A percentile compares a stretch with the other conserved stretches of the same genome.
phyloP scores from a whole-genome alignment of 1,140 invertebrate species.

The Caenorhabditis remanei region DNA sequence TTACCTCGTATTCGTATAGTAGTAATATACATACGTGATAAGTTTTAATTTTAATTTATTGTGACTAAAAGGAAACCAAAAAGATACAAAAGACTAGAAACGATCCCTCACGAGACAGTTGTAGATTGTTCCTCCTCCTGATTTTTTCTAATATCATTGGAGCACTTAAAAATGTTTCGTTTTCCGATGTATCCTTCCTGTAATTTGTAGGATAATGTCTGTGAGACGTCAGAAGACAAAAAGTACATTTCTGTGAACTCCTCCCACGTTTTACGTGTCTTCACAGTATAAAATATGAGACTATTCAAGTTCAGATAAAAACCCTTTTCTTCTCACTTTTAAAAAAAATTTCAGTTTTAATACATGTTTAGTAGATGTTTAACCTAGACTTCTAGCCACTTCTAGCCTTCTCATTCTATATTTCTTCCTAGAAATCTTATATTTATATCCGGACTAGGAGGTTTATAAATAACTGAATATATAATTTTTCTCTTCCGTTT shows the following conservation, averaged over 20 bases:
- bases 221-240: neutral
- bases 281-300: neutral
- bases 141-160: too few species aligned
- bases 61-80: too few species aligned
- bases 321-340: neutral
- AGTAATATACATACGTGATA: too few species aligned
- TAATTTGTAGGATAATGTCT: neutral
- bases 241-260: neutral
- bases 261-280: constrained; percentile 31
- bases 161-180: too few species aligned
- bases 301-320: neutral
- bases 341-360: neutral
- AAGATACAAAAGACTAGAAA: too few species aligned
- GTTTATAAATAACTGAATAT: constrained; percentile 18
- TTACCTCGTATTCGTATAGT: too few species aligned
- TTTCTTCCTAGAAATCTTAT: neutral
- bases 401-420: neutral
- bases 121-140: too few species aligned
- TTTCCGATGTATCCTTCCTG: neutral
- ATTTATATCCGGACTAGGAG: neutral
- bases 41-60: too few species aligned
- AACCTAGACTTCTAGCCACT: neutral
- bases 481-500: neutral
- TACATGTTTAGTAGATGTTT: neutral
- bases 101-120: too few species aligned